phyloP scores from a whole-genome alignment of 2,113 vertebrate species.

The Bungarus multicinctus region DNA sequence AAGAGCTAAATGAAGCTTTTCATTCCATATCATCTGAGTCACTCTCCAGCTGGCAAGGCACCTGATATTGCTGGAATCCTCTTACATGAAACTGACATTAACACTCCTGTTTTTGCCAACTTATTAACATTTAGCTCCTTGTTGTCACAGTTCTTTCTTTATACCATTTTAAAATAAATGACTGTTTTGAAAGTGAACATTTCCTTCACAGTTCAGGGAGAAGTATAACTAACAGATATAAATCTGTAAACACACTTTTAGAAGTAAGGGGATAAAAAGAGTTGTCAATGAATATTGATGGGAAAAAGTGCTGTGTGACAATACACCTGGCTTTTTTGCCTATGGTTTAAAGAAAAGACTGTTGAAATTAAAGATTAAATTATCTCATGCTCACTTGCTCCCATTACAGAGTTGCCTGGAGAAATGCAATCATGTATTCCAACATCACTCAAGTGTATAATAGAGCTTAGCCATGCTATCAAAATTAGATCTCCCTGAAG shows the following conservation, averaged over 20 bases:
- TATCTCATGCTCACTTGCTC: neutral
- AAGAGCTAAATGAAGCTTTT: constrained; percentile 38
- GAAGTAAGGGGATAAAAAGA: neutral
- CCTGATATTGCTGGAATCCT: constrained; percentile 32
- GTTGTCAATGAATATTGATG: neutral
- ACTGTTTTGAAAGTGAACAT: neutral
- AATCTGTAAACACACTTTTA: neutral
- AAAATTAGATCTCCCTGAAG: neutral
- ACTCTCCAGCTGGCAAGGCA: constrained; percentile 35
- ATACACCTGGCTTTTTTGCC: neutral
- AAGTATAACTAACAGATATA: neutral
- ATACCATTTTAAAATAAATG: constrained; percentile 34
- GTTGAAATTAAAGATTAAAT: constrained; percentile 4
- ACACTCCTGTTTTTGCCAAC: constrained; percentile 38
- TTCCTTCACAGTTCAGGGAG: neutral
- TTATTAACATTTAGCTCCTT: constrained; percentile 54
- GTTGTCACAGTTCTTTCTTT: constrained; percentile 44
- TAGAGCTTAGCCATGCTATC: neutral
- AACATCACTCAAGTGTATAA: neutral
- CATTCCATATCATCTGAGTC: constrained; percentile 27
- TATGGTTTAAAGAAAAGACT: neutral
- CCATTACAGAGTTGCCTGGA: neutral
- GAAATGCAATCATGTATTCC: neutral
- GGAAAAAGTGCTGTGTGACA: neutral
- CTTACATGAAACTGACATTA: constrained; percentile 48